A percentile compares a stretch with the other conserved stretches of the same genome.
phyloP scores from a whole-genome alignment of 2,113 vertebrate species.

The Phyllostomus hastatus region DNA sequence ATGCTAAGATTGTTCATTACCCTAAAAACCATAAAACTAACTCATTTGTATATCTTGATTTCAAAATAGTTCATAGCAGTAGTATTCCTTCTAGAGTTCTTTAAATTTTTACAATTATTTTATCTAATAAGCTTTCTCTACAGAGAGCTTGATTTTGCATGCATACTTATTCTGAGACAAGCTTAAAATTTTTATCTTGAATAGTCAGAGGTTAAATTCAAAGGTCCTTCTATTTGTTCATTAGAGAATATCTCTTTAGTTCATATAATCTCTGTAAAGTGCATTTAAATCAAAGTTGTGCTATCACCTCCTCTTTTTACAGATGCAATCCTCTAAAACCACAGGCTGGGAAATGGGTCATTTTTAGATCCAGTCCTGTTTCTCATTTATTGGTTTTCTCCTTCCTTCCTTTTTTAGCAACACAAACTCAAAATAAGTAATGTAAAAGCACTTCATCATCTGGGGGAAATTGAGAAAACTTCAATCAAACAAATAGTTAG shows the following conservation, averaged over 20 bases:
- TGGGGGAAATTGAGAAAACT: background rate
- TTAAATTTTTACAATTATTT: constrained; percentile 1
- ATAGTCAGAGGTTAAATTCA: constrained; percentile 1
- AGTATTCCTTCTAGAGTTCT: background rate
- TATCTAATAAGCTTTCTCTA: background rate
- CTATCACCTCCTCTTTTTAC: background rate
- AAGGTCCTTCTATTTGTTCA: background rate
- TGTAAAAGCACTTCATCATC: background rate
- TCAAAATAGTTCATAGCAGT: background rate
- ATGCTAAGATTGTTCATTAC: background rate
- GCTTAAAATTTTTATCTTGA: background rate
- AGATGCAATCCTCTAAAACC: background rate
- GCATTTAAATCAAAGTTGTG: background rate
- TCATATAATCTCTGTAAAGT: background rate
- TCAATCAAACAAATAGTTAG: background rate
- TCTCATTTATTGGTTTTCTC: background rate
- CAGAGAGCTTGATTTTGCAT: background rate
- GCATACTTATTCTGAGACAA: constrained; percentile 10
- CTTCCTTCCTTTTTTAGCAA: background rate
- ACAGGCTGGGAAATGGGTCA: background rate
- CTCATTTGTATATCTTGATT: constrained; percentile 1
- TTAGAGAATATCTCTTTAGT: background rate
- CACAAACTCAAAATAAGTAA: background rate
- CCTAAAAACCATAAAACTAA: background rate
- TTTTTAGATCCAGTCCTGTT: background rate